Conservation (phyloP, 2,888 invertebrate species). For the Microchrysa polita region DNA sequence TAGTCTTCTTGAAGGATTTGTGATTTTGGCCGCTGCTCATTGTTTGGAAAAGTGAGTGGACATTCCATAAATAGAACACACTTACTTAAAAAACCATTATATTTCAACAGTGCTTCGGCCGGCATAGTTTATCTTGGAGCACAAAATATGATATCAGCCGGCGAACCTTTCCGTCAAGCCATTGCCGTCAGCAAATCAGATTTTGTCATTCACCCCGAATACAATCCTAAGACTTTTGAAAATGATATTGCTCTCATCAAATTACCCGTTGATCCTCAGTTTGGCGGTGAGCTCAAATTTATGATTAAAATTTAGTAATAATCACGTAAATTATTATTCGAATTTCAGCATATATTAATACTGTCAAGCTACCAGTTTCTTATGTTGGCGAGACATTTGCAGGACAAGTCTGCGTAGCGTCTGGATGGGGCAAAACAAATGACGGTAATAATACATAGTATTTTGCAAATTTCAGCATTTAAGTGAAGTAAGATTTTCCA, state of each 20-base stretch:
- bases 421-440: conserved; percentile 26
- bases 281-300: conserved; percentile 23
- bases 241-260: conserved; percentile 38
- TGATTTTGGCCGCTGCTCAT: conserved; percentile 39
- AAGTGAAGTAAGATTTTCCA: neutral
- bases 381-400: neutral
- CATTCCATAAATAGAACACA: neutral
- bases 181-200: neutral
- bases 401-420: neutral
- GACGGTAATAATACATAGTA: neutral
- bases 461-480: too few species aligned
- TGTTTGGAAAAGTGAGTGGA: conserved; percentile 32
- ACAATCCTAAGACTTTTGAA: neutral
- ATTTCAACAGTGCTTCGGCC: neutral
- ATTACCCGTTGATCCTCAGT: conserved; percentile 12
- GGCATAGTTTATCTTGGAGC: conserved; percentile 24
- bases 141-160: neutral
- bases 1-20: conserved; percentile 6
- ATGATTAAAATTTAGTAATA: too few species aligned
- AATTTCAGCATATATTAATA: conserved; percentile 18
- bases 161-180: conserved; percentile 7
- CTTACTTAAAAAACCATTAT: neutral
- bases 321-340: too few species aligned
- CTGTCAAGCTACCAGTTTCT: neutral
- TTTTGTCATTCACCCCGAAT: conserved; percentile 17